A percentile compares a stretch with the other conserved stretches of the same genome.
These are phyloP conservation scores for Mixornis gularis DNA, from an alignment of 2,113 vertebrate genomes.

Conservation along the genomic window DNA sequence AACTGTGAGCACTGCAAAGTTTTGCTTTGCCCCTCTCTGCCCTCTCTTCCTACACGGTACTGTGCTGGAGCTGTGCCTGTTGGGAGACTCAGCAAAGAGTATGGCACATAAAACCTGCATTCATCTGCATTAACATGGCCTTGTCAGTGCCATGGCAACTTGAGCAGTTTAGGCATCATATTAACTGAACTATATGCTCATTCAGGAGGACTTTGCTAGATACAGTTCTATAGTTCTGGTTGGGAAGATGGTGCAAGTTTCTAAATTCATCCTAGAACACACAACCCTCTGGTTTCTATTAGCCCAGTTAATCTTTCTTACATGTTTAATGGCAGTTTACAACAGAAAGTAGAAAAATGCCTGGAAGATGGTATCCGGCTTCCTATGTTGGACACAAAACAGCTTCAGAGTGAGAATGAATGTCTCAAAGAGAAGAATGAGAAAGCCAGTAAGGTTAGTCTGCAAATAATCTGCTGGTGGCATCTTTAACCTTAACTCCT, in stretches of 20 bases:
- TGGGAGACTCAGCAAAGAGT: background rate
- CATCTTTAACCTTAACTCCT: background rate
- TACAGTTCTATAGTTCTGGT: background rate
- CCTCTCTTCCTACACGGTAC: background rate
- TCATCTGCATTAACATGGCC: background rate
- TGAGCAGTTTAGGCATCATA: background rate
- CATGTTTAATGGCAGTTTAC: conserved; percentile 75
- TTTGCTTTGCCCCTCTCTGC: background rate
- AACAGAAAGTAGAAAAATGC: conserved; percentile 92
- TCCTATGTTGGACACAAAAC: conserved; percentile 89
- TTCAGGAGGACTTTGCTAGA: background rate
- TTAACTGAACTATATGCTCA: background rate
- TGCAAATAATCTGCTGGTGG: background rate
- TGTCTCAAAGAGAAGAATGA: conserved; percentile 80
- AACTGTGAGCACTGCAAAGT: background rate
- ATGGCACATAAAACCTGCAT: background rate
- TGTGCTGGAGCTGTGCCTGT: background rate
- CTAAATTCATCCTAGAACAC: background rate
- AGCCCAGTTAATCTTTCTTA: background rate
- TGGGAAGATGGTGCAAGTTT: background rate
- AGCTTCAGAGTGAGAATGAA: conserved; percentile 86
- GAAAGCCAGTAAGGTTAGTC: conserved; percentile 80
- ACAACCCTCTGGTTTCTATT: background rate
- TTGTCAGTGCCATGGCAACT: background rate
- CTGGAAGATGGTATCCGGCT: conserved; percentile 90